Evolutionary conservation across 2,797 vertebrate genomes (phyloP), one percentile per base, ranked within the genome.

Genomic region (Arctocebus calabarensis): DNA sequence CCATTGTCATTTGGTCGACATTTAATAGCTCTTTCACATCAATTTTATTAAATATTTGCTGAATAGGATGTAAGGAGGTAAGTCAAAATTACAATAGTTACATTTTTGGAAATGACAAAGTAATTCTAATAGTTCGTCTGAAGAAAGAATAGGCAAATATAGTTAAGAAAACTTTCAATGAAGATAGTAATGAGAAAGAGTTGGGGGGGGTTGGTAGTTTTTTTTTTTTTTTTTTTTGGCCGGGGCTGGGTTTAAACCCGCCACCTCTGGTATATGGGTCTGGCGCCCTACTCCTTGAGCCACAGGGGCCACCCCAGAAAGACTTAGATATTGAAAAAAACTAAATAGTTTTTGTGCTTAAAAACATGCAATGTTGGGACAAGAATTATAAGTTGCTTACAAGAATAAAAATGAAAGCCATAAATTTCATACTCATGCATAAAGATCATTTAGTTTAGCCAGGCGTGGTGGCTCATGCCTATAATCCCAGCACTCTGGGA

Each of bases 331-430:
- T 16, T 85, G 16, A 77, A 92, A 94, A 43, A 3, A 48, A 85
- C 45, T 66, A 61, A 45, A 61, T 84, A 70, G 37, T 64, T 95
- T 57, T 32, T 77, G 55, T 78, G 37, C 29, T 66, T 78, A 70
- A 90, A 87, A 81, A 91, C 70, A 7, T 83, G 13, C 78, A 70
- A 23, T 89, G 29, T 43, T 85, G 27, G 34, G 20, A 52, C 23
- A 89, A n/a, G 43, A 89, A 92, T 61, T 27, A 37, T 20, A 81
- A 27, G 43, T 19, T 64, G 29, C 32, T 79, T 84, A 70, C 73
- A 25, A 34, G 57, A 78, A 96, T 32, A 85, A 48, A 97, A 92
- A 83, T 27, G 19, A 88, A 88, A 95, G 32, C 27, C 32, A 37
- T 68, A 55, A 71, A 62, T 70, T 52, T 81, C 14, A 62, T 73